Conservation (phyloP, 1,140 invertebrate genomes). For the Vollenhovia emeryi region DNA sequence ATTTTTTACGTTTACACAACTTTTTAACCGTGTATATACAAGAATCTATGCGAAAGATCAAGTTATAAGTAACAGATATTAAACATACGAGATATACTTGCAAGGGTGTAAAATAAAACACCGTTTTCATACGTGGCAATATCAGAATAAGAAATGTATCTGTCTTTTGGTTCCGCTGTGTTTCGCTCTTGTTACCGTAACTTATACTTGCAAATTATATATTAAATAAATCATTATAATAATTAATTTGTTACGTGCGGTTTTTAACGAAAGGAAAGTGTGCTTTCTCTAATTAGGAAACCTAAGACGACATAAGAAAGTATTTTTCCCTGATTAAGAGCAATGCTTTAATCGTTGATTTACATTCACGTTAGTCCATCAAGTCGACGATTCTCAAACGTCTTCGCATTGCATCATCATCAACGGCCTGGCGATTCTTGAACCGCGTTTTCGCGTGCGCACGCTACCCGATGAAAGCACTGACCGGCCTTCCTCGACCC, state of each 20-base stretch:
- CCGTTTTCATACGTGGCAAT: too few species aligned
- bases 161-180: too few species aligned
- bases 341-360: not conserved
- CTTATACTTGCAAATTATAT: not conserved
- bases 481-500: constrained; percentile 28
- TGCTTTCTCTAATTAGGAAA: not conserved
- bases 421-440: not conserved
- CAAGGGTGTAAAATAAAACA: not conserved
- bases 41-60: not conserved
- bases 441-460: constrained; percentile 27
- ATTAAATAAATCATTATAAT: not conserved
- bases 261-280: too few species aligned
- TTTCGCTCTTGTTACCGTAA: too few species aligned
- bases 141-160: not conserved
- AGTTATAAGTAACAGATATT: not conserved
- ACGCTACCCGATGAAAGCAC: constrained; percentile 45
- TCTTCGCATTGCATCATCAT: not conserved
- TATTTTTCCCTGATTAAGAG: not conserved
- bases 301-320: not conserved
- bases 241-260: not conserved
- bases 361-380: not conserved
- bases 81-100: not conserved
- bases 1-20: not conserved
- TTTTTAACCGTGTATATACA: not conserved
- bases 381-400: not conserved